A percentile compares a stretch with the other conserved stretches of the same genome.
Evolutionary conservation across 2,113 vertebrate species (phyloP).

Genomic region (Muntiacus muntjak): DNA sequence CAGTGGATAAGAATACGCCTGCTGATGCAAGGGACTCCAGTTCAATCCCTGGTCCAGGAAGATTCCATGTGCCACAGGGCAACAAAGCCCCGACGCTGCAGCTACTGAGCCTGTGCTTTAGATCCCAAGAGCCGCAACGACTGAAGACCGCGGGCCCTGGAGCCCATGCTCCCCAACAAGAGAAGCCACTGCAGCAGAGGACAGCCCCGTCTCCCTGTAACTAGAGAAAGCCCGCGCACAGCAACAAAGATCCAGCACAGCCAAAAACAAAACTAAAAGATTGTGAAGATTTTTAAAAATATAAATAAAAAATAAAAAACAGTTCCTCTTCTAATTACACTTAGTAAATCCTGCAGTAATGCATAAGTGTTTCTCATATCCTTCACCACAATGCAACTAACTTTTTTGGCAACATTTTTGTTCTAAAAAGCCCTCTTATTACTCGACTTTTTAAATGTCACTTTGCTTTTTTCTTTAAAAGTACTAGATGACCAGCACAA

Average conservation of each 20-base stretch:
- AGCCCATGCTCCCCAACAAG: background rate
- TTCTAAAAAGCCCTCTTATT: background rate
- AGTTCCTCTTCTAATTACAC: background rate
- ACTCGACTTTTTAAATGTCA: background rate
- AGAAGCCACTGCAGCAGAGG: background rate
- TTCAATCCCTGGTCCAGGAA: background rate
- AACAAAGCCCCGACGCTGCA: background rate
- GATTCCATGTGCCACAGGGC: background rate
- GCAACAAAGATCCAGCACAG: background rate
- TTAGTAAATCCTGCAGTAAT: background rate
- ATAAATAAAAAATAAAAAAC: background rate
- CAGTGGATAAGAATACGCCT: background rate
- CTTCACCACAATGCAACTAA: background rate
- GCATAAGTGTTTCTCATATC: background rate
- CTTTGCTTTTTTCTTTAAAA: background rate
- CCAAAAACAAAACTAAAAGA: background rate
- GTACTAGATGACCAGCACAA: background rate
- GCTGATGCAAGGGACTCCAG: background rate
- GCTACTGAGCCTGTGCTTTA: background rate
- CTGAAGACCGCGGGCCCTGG: background rate
- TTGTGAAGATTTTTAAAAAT: background rate
- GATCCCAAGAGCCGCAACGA: rapidly evolving
- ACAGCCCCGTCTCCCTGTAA: background rate
- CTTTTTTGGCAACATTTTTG: background rate
- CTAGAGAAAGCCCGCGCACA: background rate